These are phyloP conservation scores for Brachypteracias leptosomus DNA, from an alignment of 2,113 vertebrate species.

Conservation along the genomic window DNA sequence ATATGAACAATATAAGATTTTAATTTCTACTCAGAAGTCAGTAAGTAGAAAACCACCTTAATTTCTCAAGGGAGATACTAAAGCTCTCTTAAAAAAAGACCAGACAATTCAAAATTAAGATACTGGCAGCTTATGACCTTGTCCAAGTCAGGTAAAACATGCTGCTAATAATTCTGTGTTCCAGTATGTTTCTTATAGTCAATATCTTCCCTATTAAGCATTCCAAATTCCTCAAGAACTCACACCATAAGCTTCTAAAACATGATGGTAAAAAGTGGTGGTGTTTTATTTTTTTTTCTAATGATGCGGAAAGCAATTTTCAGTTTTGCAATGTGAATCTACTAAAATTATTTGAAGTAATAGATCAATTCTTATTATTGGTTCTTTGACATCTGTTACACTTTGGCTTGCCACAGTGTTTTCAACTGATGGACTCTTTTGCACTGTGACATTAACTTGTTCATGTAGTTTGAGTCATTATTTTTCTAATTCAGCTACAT, in stretches of 20 bases:
- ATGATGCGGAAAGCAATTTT: background rate
- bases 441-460: background rate
- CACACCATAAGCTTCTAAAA: background rate
- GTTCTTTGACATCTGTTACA: background rate
- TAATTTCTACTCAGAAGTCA: background rate
- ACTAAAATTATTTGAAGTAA: background rate
- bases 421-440: background rate
- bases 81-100: background rate
- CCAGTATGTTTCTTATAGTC: background rate
- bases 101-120: background rate
- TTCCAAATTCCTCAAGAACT: background rate
- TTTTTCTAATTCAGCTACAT: background rate
- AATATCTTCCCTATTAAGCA: background rate
- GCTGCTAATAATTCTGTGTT: background rate
- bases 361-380: background rate
- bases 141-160: background rate
- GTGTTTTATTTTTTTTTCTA: accelerated
- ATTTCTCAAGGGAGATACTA: background rate
- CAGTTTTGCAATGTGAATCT: background rate
- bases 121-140: background rate
- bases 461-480: background rate
- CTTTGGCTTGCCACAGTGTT: background rate
- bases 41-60: background rate
- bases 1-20: background rate
- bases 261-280: background rate